Conservation (phyloP, 1,140 invertebrate species). For the Drosophila ironensis region DNA sequence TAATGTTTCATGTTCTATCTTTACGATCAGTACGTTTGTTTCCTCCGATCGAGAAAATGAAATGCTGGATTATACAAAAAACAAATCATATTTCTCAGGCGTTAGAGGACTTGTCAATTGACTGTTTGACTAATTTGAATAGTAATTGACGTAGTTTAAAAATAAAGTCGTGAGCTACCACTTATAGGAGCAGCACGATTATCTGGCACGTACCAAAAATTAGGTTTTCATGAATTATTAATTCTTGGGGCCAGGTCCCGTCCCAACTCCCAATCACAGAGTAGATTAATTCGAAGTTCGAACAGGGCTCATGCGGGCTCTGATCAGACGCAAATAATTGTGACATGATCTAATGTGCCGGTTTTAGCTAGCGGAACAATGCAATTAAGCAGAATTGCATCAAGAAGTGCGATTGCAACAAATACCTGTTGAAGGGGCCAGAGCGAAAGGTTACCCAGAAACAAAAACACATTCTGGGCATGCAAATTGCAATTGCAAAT, state of each 20-base stretch:
- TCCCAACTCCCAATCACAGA: too few species aligned
- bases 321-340: slow-evolving; percentile 73
- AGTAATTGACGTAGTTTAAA: slow-evolving; percentile 43
- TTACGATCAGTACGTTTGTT: slow-evolving; percentile 19
- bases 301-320: too few species aligned
- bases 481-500: slow-evolving; percentile 53
- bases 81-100: neutral
- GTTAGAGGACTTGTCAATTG: slow-evolving; percentile 9
- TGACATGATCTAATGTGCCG: slow-evolving; percentile 76
- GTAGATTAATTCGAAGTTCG: too few species aligned
- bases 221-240: slow-evolving; percentile 16
- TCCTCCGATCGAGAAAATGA: neutral
- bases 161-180: slow-evolving; percentile 19
- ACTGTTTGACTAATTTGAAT: slow-evolving; percentile 12
- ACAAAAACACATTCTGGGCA: slow-evolving; percentile 24
- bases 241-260: too few species aligned
- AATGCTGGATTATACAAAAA: neutral
- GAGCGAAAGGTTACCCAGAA: slow-evolving; percentile 24
- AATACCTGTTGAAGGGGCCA: slow-evolving; percentile 28
- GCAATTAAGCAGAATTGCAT: slow-evolving; percentile 15
- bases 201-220: neutral
- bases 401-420: slow-evolving; percentile 7
- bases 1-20: slow-evolving; percentile 22
- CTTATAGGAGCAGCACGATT: slow-evolving; percentile 30
- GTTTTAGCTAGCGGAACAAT: slow-evolving; percentile 64